Evolutionary conservation across 2,888 invertebrate species (phyloP).

Genomic region (Oithona nana): DNA sequence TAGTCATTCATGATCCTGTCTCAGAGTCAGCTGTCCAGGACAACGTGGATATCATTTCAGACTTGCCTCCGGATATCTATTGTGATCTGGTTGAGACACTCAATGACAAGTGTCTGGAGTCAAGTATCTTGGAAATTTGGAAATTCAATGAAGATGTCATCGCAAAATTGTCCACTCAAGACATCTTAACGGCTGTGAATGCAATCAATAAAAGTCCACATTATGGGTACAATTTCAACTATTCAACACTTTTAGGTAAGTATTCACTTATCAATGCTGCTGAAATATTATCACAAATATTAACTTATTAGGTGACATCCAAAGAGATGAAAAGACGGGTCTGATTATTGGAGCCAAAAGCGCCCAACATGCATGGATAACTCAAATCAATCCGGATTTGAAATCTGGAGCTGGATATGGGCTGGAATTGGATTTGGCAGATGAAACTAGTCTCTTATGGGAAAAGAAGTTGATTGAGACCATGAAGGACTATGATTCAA

Average conservation of each 20-base stretch:
- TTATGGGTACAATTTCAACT: background rate
- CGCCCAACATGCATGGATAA: background rate
- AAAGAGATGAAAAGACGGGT: constrained; percentile 1
- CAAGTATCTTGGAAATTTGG: constrained; percentile 51
- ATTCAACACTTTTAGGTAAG: background rate
- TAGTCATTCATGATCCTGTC: too few species aligned
- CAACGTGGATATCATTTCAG: constrained; percentile 19
- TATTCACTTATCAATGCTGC: too few species aligned
- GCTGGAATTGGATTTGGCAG: constrained; percentile 24
- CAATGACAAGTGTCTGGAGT: constrained; percentile 39
- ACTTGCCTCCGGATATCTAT: constrained; percentile 38
- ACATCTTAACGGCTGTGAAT: constrained; percentile 43
- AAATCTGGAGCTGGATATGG: constrained; percentile 5
- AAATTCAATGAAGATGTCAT: constrained; percentile 38
- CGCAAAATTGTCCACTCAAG: constrained; percentile 36
- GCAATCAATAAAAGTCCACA: constrained; percentile 29
- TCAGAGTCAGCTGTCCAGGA: too few species aligned
- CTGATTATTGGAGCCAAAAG: background rate
- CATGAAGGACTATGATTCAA: constrained; percentile 26
- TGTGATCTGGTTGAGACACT: constrained; percentile 43
- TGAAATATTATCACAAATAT: too few species aligned
- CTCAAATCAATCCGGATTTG: background rate
- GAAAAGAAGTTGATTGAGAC: constrained; percentile 36
- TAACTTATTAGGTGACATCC: too few species aligned
- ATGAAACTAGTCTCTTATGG: constrained; percentile 39